Conservation (phyloP, 2,113 vertebrate species). For the Mohoua ochrocephala region DNA sequence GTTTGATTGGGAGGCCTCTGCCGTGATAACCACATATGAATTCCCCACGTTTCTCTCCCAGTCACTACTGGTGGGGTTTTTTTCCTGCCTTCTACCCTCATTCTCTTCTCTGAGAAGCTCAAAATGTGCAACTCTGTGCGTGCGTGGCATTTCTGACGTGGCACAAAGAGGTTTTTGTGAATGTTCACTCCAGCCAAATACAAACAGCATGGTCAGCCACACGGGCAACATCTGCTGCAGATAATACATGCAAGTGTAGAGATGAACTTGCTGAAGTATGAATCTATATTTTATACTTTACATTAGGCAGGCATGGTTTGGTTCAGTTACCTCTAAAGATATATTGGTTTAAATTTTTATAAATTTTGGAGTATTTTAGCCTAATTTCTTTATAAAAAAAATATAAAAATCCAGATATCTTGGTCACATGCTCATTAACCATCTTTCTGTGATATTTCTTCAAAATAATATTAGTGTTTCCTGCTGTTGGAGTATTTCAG, state of each 20-base stretch:
- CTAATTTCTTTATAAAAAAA: neutral
- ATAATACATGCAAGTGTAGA: neutral
- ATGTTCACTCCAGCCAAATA: neutral
- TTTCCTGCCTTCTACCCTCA: neutral
- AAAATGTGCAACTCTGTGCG: fast-evolving
- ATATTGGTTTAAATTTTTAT: neutral
- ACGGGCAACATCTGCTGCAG: neutral
- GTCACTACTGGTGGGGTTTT: neutral
- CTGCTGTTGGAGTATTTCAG: neutral
- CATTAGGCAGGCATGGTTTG: neutral
- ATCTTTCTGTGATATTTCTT: neutral
- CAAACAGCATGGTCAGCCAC: neutral
- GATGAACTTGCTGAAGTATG: neutral
- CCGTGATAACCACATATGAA: neutral
- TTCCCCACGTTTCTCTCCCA: neutral
- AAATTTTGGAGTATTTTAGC: neutral
- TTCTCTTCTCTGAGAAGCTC: neutral
- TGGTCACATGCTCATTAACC: neutral
- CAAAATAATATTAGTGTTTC: neutral
- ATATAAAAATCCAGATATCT: neutral
- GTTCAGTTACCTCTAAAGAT: neutral
- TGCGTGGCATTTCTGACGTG: neutral
- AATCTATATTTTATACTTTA: neutral
- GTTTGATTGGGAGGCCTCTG: neutral
- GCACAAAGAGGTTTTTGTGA: neutral